A percentile compares a stretch with the other conserved stretches of the same genome.
Evolutionary conservation across 2,888 invertebrate genomes (phyloP).

Genomic region (Cryptocephalus primarius): DNA sequence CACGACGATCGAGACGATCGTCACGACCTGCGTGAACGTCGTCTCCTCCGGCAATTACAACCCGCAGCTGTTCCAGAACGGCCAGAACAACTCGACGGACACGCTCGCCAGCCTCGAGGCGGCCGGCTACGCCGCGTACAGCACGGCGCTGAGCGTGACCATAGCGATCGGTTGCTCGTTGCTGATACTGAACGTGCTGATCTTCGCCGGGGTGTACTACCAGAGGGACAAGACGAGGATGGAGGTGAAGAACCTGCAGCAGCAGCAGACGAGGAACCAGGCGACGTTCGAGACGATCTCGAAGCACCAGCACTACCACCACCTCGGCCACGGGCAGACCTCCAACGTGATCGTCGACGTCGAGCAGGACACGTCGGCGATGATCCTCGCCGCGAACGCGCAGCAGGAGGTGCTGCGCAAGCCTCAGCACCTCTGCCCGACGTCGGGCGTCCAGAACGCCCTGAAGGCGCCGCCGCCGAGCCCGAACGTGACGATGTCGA

Average conservation of each 20-base stretch:
- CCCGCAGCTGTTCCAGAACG: conserved; percentile 41
- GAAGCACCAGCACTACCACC: conserved; percentile 71
- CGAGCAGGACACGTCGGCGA: conserved; percentile 56
- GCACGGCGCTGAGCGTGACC: conserved; percentile 65
- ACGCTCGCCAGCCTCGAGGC: conserved; percentile 71
- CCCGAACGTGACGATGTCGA: conserved; percentile 41
- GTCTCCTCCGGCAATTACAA: conserved; percentile 37
- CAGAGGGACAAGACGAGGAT: conserved; percentile 66
- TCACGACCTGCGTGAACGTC: conserved; percentile 61
- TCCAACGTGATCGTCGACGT: conserved; percentile 77
- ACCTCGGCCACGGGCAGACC: conserved; percentile 63
- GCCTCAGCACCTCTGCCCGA: conserved; percentile 43
- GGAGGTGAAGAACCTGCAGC: conserved; percentile 67
- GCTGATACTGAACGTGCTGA: conserved; percentile 68
- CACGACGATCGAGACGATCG: conserved; percentile 58
- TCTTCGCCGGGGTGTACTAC: conserved; percentile 78
- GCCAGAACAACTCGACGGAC: conserved; percentile 56
- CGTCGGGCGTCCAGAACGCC: conserved; percentile 38
- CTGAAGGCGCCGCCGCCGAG: conserved; percentile 53
- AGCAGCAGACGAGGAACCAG: conserved; percentile 60
- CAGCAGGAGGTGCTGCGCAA: conserved; percentile 36
- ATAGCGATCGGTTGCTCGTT: conserved; percentile 75
- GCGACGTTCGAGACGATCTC: conserved; percentile 61
- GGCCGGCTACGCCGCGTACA: conserved; percentile 65
- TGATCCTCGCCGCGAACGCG: conserved; percentile 46